A percentile compares a stretch with the other conserved stretches of the same genome.
Conservation (phyloP, 2,797 vertebrate species). For the Sebastes oblongus region DNA sequence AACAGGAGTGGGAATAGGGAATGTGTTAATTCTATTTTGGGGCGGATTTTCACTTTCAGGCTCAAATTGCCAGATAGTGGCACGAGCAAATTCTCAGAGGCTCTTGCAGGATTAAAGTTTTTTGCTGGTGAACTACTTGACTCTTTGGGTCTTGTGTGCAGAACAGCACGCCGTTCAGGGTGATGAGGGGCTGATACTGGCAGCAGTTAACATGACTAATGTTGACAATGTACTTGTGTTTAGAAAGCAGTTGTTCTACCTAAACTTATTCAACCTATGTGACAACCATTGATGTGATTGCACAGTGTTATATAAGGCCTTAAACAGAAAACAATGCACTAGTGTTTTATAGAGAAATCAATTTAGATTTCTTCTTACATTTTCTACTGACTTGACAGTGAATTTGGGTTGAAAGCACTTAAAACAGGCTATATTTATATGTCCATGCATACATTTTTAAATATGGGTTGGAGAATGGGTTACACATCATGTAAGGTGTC, state of each 20-base stretch:
- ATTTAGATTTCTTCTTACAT: background rate
- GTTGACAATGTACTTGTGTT: background rate
- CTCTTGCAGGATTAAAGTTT: conserved; percentile 25
- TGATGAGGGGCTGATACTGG: background rate
- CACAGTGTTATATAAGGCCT: background rate
- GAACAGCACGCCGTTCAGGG: background rate
- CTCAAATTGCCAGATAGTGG: background rate
- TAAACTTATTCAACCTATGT: background rate
- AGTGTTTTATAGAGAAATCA: background rate
- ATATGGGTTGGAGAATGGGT: background rate
- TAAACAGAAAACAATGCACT: background rate
- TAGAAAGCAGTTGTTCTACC: background rate
- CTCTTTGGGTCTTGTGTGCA: background rate
- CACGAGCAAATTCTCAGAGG: background rate
- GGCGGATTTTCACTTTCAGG: background rate
- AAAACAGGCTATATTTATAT: background rate
- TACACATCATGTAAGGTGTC: background rate
- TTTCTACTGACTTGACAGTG: background rate
- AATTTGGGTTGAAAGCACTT: background rate
- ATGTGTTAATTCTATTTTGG: background rate
- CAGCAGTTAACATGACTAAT: background rate
- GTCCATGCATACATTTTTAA: background rate
- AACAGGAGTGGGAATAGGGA: background rate
- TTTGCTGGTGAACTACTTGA: background rate
- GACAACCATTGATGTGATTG: background rate